Conservation (phyloP, 2,888 invertebrate genomes). For the Agonopterix subpropinquella region DNA sequence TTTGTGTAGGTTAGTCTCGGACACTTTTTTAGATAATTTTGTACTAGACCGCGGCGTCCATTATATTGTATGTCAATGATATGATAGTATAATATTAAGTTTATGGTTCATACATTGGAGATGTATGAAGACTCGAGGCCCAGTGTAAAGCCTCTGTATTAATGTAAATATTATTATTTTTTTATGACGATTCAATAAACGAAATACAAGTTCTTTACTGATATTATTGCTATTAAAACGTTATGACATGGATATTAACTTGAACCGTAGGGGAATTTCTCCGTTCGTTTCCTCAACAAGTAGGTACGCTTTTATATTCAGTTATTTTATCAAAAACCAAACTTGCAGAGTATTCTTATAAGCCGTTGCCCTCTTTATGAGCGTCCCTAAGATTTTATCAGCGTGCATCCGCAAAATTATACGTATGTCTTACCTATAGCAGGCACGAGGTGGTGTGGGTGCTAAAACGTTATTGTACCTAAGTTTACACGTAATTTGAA, state of each 20-base stretch:
- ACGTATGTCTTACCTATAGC: constrained; percentile 5
- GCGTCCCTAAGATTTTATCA: constrained; percentile 41
- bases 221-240: neutral
- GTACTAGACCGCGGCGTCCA: too few relatives aligned
- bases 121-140: too few relatives aligned
- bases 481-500: neutral
- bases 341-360: constrained; percentile 10
- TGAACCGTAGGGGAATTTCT: neutral
- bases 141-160: neutral
- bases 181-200: too few relatives aligned
- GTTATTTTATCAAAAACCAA: constrained; percentile 13
- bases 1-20: too few relatives aligned
- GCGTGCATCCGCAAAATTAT: constrained; percentile 21
- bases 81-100: too few relatives aligned
- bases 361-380: constrained; percentile 47
- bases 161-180: constrained; percentile 3
- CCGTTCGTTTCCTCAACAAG: neutral
- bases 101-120: too few relatives aligned
- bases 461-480: constrained; percentile 1
- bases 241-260: neutral
- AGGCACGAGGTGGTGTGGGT: neutral
- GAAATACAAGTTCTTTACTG: constrained; percentile 1
- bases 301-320: neutral
- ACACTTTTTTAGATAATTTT: too few relatives aligned
- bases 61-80: too few relatives aligned